Evolutionary conservation across 2,797 vertebrate species (phyloP).

Genomic region (Pseudochromis fuscus): DNA sequence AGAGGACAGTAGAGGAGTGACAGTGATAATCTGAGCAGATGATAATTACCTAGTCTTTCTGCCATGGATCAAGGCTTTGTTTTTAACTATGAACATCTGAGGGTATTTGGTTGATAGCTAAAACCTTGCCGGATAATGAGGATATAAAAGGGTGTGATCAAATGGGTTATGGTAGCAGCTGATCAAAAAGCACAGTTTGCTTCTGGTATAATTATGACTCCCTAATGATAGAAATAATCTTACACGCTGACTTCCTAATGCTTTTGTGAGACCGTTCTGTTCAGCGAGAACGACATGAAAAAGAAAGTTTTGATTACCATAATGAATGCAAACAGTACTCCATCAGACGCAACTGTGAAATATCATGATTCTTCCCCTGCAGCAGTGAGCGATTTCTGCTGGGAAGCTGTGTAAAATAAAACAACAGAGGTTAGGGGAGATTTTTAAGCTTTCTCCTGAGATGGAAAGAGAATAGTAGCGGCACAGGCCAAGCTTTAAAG

Average conservation of each 20-base stretch:
- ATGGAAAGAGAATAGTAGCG: conserved; percentile 33
- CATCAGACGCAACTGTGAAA: background rate
- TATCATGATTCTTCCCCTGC: background rate
- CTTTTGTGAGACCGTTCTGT: conserved; percentile 1
- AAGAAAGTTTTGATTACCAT: background rate
- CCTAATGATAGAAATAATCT: background rate
- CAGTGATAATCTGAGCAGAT: too few species aligned
- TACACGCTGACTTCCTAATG: background rate
- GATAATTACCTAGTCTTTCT: too few species aligned
- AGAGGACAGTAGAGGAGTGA: too few species aligned
- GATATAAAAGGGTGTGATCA: too few species aligned
- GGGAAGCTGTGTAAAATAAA: conserved; percentile 3
- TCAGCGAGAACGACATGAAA: background rate
- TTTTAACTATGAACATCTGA: too few species aligned
- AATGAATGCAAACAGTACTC: background rate
- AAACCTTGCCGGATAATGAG: too few species aligned
- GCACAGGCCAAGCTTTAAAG: conserved; percentile 33
- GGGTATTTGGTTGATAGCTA: too few species aligned
- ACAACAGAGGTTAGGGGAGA: conserved; percentile 12
- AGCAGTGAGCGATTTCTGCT: conserved; percentile 7
- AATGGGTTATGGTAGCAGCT: background rate
- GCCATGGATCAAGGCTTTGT: too few species aligned
- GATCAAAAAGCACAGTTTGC: background rate
- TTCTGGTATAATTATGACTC: background rate
- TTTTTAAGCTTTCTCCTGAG: conserved; percentile 33